A percentile compares a stretch with the other conserved stretches of the same genome.
Conservation (phyloP, 2,797 vertebrate genomes). For the Hippoglossus hippoglossus region DNA sequence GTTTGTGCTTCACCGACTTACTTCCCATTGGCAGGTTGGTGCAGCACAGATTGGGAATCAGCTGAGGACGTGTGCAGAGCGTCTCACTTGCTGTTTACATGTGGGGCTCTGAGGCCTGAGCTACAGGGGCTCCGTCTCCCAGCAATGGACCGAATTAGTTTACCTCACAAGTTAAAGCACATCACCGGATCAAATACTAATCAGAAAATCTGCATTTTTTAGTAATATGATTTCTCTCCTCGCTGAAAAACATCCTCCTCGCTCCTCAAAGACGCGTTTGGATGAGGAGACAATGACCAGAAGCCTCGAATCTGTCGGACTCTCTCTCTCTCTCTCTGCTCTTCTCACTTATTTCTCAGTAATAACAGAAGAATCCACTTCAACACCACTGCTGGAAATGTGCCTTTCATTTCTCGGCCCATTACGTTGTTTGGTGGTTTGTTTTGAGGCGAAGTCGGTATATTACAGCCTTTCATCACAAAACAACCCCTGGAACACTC, state of each 20-base stretch:
- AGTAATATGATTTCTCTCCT: too few species aligned
- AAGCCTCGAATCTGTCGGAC: background rate
- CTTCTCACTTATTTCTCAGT: background rate
- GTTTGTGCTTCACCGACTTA: too few species aligned
- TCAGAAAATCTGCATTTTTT: too few species aligned
- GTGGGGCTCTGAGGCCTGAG: too few species aligned
- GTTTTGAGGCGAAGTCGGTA: conserved; percentile 14
- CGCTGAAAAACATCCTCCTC: too few species aligned
- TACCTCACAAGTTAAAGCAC: too few species aligned
- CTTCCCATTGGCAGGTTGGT: too few species aligned
- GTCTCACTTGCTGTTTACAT: background rate
- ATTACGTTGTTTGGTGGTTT: conserved; percentile 35
- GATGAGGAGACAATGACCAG: background rate
- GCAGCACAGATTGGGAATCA: too few species aligned
- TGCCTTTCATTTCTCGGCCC: conserved; percentile 25
- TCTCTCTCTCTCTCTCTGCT: background rate
- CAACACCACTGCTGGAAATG: background rate
- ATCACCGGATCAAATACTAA: too few species aligned
- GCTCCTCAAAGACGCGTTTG: background rate
- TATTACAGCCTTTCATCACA: conserved; percentile 52
- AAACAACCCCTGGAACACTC: conserved; percentile 28
- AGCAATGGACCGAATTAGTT: background rate
- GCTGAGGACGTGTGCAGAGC: too few species aligned
- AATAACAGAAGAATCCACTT: conserved; percentile 15
- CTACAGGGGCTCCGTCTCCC: background rate